These are phyloP conservation scores for Prionace glauca DNA, from an alignment of 2,797 vertebrate genomes.

Conservation along the genomic window DNA sequence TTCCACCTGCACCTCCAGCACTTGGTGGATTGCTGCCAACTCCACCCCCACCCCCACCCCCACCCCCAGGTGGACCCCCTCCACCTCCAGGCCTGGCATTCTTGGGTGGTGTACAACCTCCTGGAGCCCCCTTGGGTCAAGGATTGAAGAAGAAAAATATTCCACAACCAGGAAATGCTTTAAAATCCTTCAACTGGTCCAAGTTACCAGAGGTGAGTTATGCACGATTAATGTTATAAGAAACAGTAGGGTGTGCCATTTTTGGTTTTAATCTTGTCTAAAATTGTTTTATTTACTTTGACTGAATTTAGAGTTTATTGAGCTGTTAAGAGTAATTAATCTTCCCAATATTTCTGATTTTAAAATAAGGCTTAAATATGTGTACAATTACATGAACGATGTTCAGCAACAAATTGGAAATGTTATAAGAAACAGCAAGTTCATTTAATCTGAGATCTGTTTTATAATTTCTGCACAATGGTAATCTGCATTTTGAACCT, in stretches of 20 bases:
- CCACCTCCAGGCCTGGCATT: constrained; percentile 73
- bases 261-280: not conserved
- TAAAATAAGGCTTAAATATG: not conserved
- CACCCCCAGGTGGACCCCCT: constrained; percentile 71
- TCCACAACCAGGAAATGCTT: constrained; percentile 83
- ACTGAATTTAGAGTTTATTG: not conserved
- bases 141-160: constrained; percentile 84
- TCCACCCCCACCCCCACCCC: constrained; percentile 53
- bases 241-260: not conserved
- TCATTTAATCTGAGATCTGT: not conserved
- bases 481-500: not conserved
- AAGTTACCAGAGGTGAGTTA: constrained; percentile 85
- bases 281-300: not conserved
- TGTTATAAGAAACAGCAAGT: not conserved
- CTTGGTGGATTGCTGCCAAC: not conserved
- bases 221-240: not conserved
- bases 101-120: constrained; percentile 70
- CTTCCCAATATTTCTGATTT: not conserved
- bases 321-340: not conserved
- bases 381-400: not conserved
- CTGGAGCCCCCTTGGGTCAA: constrained; percentile 74
- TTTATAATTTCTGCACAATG: not conserved
- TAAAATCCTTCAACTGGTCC: constrained; percentile 98
- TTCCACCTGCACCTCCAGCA: constrained; percentile 58
- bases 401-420: not conserved